These are phyloP conservation scores for Mastomys coucha DNA, from an alignment of 2,113 vertebrate genomes.

Conservation along the genomic window DNA sequence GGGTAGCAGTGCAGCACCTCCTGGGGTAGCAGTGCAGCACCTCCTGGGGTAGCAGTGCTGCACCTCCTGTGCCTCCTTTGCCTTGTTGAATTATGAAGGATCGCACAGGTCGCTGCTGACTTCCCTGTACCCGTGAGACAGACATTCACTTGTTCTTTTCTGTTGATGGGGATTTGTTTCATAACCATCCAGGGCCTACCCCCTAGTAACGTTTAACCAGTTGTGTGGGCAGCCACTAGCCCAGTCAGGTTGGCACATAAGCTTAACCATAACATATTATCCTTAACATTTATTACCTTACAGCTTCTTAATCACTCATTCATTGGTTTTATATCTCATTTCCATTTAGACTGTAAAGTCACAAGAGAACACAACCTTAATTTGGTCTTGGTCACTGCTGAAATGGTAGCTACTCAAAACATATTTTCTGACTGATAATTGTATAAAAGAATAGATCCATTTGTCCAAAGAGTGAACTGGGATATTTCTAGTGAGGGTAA, in stretches of 20 bases:
- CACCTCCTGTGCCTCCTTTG: neutral
- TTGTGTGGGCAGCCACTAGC: neutral
- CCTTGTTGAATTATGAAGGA: neutral
- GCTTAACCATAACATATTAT: neutral
- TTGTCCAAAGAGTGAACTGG: neutral
- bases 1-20: neutral
- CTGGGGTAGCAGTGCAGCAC: neutral
- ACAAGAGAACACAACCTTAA: neutral
- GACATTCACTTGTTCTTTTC: neutral
- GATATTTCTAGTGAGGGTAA: neutral
- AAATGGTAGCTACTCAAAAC: neutral
- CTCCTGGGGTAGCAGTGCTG: neutral
- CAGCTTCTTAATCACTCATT: neutral
- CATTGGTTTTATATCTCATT: neutral
- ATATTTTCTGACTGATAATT: neutral
- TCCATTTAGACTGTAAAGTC: neutral
- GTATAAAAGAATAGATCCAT: neutral
- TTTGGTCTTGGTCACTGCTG: neutral
- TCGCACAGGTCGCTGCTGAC: neutral
- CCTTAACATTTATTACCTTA: neutral
- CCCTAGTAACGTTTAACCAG: neutral
- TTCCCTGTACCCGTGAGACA: neutral
- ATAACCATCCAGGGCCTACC: neutral
- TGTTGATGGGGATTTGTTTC: neutral
- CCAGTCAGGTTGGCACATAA: neutral